These are phyloP conservation scores for Doris montereyensis DNA, from an alignment of 2,888 invertebrate genomes.

Conservation along the genomic window DNA sequence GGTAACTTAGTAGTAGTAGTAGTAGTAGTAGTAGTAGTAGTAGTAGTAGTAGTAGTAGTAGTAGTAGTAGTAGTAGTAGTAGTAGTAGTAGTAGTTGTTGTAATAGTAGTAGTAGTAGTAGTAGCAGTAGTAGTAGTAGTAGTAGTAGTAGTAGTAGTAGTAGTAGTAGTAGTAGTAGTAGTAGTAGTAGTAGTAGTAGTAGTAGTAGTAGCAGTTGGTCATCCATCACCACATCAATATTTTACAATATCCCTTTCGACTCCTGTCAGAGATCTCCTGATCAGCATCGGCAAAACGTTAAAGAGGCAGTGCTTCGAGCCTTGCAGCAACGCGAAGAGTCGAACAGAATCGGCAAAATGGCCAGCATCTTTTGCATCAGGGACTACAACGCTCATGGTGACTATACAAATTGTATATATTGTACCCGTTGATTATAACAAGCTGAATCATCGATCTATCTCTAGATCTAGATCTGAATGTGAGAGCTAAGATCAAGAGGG, in stretches of 20 bases:
- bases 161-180: background rate
- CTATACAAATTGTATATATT: too few species aligned
- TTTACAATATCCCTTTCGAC: too few species aligned
- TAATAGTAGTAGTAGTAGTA: background rate
- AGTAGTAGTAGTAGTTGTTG: background rate
- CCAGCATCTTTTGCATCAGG: conserved; percentile 33
- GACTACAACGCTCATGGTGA: conserved; percentile 22
- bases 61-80: background rate
- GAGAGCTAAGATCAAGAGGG: too few species aligned
- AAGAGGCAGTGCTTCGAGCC: conserved; percentile 35
- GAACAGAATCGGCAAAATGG: conserved; percentile 37
- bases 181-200: background rate
- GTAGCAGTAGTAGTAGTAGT: background rate
- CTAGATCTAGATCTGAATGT: too few species aligned
- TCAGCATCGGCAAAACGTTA: too few species aligned
- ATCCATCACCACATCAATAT: too few species aligned
- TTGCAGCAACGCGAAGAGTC: conserved; percentile 37
- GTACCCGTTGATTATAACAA: too few species aligned
- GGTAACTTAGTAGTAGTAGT: background rate
- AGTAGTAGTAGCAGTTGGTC: background rate
- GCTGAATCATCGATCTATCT: too few species aligned
- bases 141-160: background rate
- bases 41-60: background rate
- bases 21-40: background rate
- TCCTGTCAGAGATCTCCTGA: conserved; percentile 35